Conservation (phyloP, 2,888 invertebrate genomes). For the Sepiola atlantica region DNA sequence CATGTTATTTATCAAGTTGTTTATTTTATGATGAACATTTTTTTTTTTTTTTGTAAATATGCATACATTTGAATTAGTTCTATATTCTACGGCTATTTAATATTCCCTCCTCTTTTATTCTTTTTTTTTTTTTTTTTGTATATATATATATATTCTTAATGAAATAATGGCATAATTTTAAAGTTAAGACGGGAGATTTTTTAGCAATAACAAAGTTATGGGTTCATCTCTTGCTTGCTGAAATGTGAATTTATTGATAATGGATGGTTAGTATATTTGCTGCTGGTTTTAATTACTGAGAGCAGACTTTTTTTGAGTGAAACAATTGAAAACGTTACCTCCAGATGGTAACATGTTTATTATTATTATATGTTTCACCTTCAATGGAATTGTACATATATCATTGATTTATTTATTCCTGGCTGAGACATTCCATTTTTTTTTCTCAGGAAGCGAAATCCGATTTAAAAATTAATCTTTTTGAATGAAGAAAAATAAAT, state of each 20-base stretch:
- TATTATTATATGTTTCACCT: neutral
- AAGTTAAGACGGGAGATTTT: neutral
- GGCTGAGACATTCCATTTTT: neutral
- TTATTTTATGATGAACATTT: too few relatives aligned
- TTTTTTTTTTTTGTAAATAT: neutral
- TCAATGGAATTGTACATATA: conserved; percentile 9
- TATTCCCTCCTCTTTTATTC: neutral
- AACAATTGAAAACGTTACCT: neutral
- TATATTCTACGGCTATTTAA: neutral
- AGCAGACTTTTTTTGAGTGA: neutral
- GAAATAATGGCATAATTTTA: neutral
- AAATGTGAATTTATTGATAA: neutral
- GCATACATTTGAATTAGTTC: neutral
- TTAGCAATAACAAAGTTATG: neutral
- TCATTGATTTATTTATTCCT: conserved; percentile 21
- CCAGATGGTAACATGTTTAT: neutral
- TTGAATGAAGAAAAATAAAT: conserved; percentile 10
- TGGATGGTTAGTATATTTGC: neutral
- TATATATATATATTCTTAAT: neutral
- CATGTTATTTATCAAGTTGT: too few relatives aligned
- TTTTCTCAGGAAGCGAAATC: neutral
- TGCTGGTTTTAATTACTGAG: neutral
- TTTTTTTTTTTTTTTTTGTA: neutral
- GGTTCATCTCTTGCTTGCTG: neutral
- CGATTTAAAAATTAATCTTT: neutral